Evolutionary conservation across 1,140 invertebrate species (phyloP).

Genomic region (Panagrolaimus sp.): DNA sequence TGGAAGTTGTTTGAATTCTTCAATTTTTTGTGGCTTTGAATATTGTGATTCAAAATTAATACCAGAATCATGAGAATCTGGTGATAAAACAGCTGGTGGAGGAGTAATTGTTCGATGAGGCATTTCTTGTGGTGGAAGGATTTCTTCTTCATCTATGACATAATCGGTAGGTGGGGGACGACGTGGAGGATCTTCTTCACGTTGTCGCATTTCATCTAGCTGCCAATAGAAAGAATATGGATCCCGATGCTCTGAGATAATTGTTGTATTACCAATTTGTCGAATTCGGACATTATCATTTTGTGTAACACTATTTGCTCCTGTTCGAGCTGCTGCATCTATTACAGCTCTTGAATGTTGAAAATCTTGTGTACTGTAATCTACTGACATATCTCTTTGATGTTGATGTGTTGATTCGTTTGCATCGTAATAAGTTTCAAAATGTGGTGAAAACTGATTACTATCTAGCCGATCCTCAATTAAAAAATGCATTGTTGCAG

Average conservation of each 20-base stretch:
- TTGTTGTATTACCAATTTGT: slow-evolving; percentile 50
- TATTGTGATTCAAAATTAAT: slow-evolving; percentile 54
- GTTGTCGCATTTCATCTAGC: slow-evolving; percentile 44
- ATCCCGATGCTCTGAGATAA: slow-evolving; percentile 56
- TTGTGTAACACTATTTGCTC: slow-evolving; percentile 17
- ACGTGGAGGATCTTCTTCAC: slow-evolving; percentile 31
- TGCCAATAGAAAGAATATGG: slow-evolving; percentile 59
- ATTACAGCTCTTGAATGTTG: slow-evolving; percentile 34
- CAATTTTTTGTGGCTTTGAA: slow-evolving; percentile 40
- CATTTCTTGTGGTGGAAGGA: slow-evolving; percentile 24
- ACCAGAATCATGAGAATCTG: slow-evolving; percentile 54
- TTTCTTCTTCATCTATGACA: slow-evolving; percentile 41
- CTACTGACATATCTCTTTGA: slow-evolving; percentile 28
- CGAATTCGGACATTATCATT: slow-evolving; percentile 30
- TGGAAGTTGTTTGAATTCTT: slow-evolving; percentile 43
- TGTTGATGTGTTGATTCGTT: not conserved
- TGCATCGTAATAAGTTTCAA: not conserved
- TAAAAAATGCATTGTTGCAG: slow-evolving; percentile 14
- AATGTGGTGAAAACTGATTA: not conserved
- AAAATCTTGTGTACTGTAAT: slow-evolving; percentile 35
- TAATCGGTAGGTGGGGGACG: slow-evolving; percentile 30
- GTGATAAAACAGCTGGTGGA: slow-evolving; percentile 44
- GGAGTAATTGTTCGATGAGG: slow-evolving; percentile 23
- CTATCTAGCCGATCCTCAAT: not conserved
- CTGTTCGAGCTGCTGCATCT: slow-evolving; percentile 19